phyloP scores from a whole-genome alignment of 2,888 invertebrate species.

The Bellardia pandia region DNA sequence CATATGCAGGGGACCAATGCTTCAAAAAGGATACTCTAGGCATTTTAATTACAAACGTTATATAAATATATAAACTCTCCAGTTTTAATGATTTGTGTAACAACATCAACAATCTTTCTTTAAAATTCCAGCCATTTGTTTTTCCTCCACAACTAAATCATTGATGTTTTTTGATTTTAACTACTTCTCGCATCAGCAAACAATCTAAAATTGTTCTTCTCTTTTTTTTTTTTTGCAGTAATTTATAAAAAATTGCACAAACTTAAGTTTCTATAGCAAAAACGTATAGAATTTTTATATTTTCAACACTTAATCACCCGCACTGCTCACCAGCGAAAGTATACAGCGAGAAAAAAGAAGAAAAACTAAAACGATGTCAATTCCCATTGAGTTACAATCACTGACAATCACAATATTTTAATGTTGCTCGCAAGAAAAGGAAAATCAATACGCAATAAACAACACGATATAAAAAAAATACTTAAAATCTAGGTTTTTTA shows the following conservation, averaged over 20 bases:
- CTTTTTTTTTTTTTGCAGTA: neutral
- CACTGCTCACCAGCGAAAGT: neutral
- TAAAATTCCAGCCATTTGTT: neutral
- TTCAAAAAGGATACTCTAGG: no score
- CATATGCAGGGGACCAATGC: no score
- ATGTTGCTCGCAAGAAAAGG: slow-evolving; percentile 25
- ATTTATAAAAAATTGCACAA: slow-evolving; percentile 32
- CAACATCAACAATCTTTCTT: neutral
- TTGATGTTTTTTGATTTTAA: slow-evolving; percentile 16
- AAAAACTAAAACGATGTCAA: slow-evolving; percentile 39
- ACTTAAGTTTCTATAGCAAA: slow-evolving; percentile 14
- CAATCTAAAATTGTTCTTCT: slow-evolving; percentile 8
- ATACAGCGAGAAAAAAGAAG: neutral
- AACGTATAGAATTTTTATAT: slow-evolving; percentile 44
- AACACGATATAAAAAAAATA: slow-evolving; percentile 26
- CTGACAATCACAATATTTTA: slow-evolving; percentile 65
- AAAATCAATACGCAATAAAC: slow-evolving; percentile 52
- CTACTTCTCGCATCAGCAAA: slow-evolving; percentile 31
- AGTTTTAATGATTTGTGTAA: neutral
- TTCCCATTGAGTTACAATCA: slow-evolving; percentile 59
- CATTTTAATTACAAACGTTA: no score
- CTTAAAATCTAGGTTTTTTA: neutral
- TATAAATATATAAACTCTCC: neutral
- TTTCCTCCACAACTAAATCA: neutral
- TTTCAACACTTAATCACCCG: slow-evolving; percentile 15